A percentile compares a stretch with the other conserved stretches of the same genome.
phyloP scores from a whole-genome alignment of 1,140 invertebrate species.

The Drosophila sulfurigaster region DNA sequence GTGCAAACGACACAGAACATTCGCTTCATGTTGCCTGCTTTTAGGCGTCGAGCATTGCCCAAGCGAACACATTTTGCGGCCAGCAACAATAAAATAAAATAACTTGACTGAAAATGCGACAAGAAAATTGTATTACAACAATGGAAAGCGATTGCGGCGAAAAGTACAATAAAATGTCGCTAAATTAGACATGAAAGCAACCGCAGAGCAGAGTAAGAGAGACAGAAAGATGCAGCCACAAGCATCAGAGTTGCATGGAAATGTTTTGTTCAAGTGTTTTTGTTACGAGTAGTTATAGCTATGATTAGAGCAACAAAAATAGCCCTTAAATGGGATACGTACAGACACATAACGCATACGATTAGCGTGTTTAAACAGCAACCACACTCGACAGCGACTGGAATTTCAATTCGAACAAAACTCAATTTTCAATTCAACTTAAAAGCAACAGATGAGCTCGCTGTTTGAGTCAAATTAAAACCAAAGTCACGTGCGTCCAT shows the following conservation, averaged over 20 bases:
- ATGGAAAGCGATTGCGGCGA: constrained; percentile 79
- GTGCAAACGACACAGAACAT: constrained; percentile 76
- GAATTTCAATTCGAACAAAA: constrained; percentile 5
- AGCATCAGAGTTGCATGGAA: constrained; percentile 22
- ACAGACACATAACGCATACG: neutral
- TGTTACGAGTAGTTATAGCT: neutral
- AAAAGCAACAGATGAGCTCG: constrained; percentile 31
- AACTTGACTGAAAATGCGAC: constrained; percentile 78
- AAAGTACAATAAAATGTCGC: constrained; percentile 83
- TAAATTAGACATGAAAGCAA: constrained; percentile 82
- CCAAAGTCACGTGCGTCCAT: constrained; percentile 62
- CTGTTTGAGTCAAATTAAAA: constrained; percentile 19
- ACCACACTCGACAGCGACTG: neutral
- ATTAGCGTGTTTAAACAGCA: constrained; percentile 1
- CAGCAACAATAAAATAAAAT: constrained; percentile 63
- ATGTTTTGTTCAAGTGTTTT: constrained; percentile 17
- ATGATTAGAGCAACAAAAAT: constrained; percentile 7
- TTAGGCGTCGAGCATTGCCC: constrained; percentile 58
- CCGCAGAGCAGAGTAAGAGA: constrained; percentile 55
- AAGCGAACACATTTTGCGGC: constrained; percentile 72
- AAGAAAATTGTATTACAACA: constrained; percentile 82
- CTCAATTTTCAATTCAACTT: constrained; percentile 3
- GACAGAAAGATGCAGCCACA: neutral
- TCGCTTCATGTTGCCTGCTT: constrained; percentile 53
- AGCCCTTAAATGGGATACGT: neutral